Conservation (phyloP, 1,140 invertebrate species). For the Neuroterus valhalla region DNA sequence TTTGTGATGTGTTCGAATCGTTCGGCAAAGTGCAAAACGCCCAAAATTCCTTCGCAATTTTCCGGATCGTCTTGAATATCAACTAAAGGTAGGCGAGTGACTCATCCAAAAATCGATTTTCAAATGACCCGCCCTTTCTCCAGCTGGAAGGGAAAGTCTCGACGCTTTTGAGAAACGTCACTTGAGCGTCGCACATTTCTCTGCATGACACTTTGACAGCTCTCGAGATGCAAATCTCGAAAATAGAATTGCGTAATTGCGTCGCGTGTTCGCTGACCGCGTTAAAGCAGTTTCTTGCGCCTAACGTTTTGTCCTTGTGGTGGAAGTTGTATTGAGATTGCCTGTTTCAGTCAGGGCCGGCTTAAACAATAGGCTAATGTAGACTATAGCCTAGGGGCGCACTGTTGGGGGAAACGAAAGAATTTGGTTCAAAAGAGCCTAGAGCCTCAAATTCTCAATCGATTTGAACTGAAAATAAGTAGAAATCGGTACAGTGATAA, state of each 20-base stretch:
- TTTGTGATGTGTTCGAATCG: conserved; percentile 43
- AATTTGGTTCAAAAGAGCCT: too few species aligned
- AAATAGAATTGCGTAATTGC: conserved; percentile 11
- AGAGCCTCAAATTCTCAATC: too few species aligned
- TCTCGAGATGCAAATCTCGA: conserved; percentile 37
- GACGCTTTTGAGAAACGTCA: conserved; percentile 1
- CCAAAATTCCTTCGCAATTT: background rate
- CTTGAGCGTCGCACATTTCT: conserved; percentile 1
- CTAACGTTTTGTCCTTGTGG: background rate
- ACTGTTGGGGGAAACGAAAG: too few species aligned
- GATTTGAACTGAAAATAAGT: too few species aligned
- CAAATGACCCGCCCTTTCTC: background rate
- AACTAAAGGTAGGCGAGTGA: background rate
- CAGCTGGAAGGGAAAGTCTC: background rate
- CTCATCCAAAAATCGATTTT: background rate
- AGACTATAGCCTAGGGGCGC: too few species aligned
- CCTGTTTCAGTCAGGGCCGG: too few species aligned
- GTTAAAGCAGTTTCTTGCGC: background rate
- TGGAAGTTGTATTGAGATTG: background rate
- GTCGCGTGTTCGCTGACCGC: conserved; percentile 3
- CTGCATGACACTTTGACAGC: background rate
- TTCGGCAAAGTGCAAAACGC: conserved; percentile 35
- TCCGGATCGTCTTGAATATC: background rate
- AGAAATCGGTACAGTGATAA: too few species aligned
- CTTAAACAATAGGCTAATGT: too few species aligned